Conservation (phyloP, 2,797 vertebrate genomes). For the Lepilemur septentrionalis region DNA sequence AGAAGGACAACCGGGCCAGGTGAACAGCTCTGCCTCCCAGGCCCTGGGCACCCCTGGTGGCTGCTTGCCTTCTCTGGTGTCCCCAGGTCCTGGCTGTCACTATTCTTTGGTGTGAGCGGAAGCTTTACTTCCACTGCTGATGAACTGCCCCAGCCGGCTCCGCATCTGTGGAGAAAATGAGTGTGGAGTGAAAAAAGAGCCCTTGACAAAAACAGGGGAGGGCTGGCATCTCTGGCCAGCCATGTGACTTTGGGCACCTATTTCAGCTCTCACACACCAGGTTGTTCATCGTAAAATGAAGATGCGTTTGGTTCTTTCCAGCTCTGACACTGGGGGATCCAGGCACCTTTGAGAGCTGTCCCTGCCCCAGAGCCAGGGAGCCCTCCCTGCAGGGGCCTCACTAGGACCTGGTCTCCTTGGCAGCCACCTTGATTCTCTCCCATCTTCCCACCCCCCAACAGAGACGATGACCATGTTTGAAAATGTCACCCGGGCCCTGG, state of each 20-base stretch:
- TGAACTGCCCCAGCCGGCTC: background rate
- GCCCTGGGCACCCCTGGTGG: rapidly evolving
- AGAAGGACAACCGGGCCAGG: background rate
- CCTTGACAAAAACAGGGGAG: background rate
- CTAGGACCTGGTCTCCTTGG: background rate
- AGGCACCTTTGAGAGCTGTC: background rate
- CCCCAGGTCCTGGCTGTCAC: background rate
- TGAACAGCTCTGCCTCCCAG: background rate
- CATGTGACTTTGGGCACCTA: rapidly evolving
- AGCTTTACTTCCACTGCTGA: background rate
- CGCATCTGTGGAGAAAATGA: background rate
- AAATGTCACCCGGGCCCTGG: slow-evolving; percentile 75
- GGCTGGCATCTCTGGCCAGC: background rate
- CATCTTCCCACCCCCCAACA: background rate
- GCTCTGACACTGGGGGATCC: background rate
- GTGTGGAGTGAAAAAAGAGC: background rate
- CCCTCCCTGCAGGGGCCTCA: background rate
- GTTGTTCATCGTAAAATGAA: background rate
- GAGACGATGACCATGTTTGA: slow-evolving; percentile 76
- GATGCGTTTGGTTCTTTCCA: background rate
- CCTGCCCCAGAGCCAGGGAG: background rate
- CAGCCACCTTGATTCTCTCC: background rate
- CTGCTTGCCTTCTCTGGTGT: background rate
- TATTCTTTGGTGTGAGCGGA: background rate
- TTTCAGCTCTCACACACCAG: background rate